Conservation (phyloP, 2,797 vertebrate genomes). For the Acomys russatus region DNA sequence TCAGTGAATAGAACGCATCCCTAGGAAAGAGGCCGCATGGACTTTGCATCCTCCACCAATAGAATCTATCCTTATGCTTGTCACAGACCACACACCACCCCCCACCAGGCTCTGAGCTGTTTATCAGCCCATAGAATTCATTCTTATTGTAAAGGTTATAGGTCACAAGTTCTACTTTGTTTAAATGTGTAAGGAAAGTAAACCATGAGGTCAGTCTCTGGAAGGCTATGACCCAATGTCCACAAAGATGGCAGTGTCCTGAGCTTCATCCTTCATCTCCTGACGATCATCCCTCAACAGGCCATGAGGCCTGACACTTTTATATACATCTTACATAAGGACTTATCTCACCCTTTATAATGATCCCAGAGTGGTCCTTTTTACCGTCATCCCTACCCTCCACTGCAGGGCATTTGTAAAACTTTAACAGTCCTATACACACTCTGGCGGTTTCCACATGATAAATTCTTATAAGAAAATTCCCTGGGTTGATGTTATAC, state of each 20-base stretch:
- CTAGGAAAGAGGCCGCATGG: not conserved
- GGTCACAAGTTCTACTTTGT: not conserved
- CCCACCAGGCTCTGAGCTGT: too few species aligned
- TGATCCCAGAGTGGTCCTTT: not conserved
- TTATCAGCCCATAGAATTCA: not conserved
- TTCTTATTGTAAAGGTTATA: not conserved
- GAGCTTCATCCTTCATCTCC: not conserved
- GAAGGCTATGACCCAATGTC: not conserved
- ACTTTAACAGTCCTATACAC: not conserved
- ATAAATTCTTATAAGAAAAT: constrained; percentile 33
- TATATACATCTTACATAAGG: not conserved
- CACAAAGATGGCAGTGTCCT: not conserved
- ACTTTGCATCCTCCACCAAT: not conserved
- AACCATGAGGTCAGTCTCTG: not conserved
- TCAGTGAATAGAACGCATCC: too few species aligned
- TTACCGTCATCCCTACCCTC: too few species aligned
- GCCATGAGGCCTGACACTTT: not conserved
- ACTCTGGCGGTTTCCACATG: not conserved
- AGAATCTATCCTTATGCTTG: not conserved
- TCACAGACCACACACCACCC: not conserved
- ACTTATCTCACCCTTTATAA: not conserved
- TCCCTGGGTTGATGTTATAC: not conserved
- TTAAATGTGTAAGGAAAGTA: not conserved
- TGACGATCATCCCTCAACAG: not conserved
- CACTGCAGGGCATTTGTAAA: not conserved